A percentile compares a stretch with the other conserved stretches of the same genome.
Evolutionary conservation across 1,140 invertebrate genomes (phyloP).

Genomic region (Phymastichus coffea): DNA sequence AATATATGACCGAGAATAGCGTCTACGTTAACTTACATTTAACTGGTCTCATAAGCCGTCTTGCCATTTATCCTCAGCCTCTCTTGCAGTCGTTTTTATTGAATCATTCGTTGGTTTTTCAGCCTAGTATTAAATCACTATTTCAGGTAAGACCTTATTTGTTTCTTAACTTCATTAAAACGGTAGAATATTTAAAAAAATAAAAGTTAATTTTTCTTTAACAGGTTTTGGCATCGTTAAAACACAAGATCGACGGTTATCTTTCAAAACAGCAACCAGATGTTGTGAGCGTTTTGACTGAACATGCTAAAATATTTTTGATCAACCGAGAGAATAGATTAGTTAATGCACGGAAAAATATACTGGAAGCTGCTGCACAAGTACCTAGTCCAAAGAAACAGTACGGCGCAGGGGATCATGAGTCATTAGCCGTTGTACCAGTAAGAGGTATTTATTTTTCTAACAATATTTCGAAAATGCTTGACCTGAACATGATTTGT

Average conservation of each 20-base stretch:
- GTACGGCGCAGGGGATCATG: slow-evolving; percentile 42
- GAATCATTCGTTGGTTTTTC: slow-evolving; percentile 82
- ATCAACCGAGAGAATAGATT: slow-evolving; percentile 74
- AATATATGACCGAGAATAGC: slow-evolving; percentile 81
- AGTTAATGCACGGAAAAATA: slow-evolving; percentile 65
- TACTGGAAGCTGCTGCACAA: slow-evolving; percentile 55
- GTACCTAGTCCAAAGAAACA: slow-evolving; percentile 36
- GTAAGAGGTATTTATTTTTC: neutral
- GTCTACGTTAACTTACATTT: slow-evolving; percentile 86
- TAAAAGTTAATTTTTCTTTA: slow-evolving; percentile 35
- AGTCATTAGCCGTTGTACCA: no score
- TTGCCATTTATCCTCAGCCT: slow-evolving; percentile 86
- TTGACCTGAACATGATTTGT: no score
- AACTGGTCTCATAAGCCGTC: slow-evolving; percentile 81
- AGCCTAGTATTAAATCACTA: slow-evolving; percentile 86
- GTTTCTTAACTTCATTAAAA: no score
- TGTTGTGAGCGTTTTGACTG: slow-evolving; percentile 68
- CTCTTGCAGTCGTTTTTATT: slow-evolving; percentile 84
- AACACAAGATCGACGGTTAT: slow-evolving; percentile 81
- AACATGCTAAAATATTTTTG: slow-evolving; percentile 74
- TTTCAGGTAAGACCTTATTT: slow-evolving; percentile 65
- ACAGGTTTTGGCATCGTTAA: slow-evolving; percentile 79
- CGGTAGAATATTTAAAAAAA: no score
- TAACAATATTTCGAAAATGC: no score
- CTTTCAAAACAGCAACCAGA: slow-evolving; percentile 64